phyloP scores from a whole-genome alignment of 2,113 vertebrate genomes.

The Rhabdornis inornatus region DNA sequence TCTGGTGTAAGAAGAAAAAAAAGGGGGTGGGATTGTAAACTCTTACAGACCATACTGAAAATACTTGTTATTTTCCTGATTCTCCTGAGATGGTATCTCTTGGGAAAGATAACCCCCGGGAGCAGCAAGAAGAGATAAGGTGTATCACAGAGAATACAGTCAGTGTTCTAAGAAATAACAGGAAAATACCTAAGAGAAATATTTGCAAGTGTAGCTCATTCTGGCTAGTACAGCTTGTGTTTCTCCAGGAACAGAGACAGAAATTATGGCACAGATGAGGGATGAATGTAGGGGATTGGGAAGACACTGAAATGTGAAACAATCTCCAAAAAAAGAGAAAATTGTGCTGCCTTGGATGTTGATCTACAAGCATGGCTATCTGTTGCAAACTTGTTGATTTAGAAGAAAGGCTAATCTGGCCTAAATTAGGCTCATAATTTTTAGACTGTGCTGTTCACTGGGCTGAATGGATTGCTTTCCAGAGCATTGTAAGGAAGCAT shows the following conservation, averaged over 20 bases:
- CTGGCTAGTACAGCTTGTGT: background rate
- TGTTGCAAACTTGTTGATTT: background rate
- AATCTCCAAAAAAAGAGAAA: background rate
- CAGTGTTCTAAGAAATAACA: background rate
- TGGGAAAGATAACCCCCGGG: background rate
- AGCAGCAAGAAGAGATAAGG: background rate
- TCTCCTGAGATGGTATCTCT: background rate
- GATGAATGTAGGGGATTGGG: background rate
- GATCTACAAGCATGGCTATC: background rate
- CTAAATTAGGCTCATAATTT: background rate
- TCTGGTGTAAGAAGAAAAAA: background rate
- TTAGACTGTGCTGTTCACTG: background rate
- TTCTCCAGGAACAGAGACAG: background rate
- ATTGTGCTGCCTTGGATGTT: background rate
- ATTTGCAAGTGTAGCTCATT: background rate
- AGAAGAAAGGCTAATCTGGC: background rate
- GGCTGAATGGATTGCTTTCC: background rate
- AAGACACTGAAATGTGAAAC: background rate
- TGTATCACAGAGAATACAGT: background rate
- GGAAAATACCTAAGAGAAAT: background rate
- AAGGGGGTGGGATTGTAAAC: rapidly evolving
- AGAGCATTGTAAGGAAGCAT: background rate
- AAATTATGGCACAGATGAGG: background rate
- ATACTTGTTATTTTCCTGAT: background rate
- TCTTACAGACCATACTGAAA: background rate